These are phyloP conservation scores for Callimorpha dominula DNA, from an alignment of 2,888 invertebrate genomes.

Conservation along the genomic window DNA sequence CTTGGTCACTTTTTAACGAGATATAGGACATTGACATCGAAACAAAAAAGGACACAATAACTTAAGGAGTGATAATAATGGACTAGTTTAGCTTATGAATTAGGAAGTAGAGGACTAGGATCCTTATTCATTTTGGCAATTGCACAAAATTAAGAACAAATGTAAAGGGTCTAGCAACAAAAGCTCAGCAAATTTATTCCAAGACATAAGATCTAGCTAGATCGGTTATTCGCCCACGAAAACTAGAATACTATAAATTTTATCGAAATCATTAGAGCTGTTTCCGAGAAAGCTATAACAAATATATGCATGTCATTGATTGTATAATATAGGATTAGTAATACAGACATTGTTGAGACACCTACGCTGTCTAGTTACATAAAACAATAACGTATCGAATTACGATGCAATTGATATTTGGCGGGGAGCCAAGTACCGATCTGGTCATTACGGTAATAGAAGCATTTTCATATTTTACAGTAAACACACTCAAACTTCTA, in stretches of 20 bases:
- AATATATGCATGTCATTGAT: not conserved
- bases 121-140: not conserved
- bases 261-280: not conserved
- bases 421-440: constrained; percentile 10
- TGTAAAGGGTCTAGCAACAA: not conserved
- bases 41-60: no score
- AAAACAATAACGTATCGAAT: constrained; percentile 37
- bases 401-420: constrained; percentile 43
- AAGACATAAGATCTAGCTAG: not conserved
- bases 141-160: not conserved
- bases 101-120: no score
- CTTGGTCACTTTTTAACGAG: no score
- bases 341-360: not conserved
- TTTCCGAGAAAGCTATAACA: not conserved
- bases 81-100: no score
- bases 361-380: constrained; percentile 16
- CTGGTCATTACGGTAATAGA: constrained; percentile 6
- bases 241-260: not conserved
- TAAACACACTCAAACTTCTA: no score
- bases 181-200: not conserved
- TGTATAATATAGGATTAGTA: not conserved
- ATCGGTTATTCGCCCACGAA: not conserved
- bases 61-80: no score
- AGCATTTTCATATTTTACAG: not conserved
- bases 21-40: no score